Evolutionary conservation across 2,797 vertebrate genomes (phyloP).

Genomic region (Vultur gryphus): DNA sequence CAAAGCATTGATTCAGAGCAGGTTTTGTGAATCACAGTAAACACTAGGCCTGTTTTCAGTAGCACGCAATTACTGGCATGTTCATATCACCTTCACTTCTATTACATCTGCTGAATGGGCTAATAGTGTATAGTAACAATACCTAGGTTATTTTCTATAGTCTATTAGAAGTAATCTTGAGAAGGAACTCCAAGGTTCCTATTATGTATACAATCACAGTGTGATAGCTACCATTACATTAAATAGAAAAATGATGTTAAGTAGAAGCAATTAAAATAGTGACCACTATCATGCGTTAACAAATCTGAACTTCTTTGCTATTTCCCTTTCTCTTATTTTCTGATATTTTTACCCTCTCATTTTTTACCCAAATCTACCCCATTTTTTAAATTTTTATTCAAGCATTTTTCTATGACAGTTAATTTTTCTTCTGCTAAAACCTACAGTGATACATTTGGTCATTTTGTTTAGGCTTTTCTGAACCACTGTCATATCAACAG

Average conservation of each 20-base stretch:
- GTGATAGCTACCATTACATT: not conserved
- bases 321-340: not conserved
- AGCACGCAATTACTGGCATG: not conserved
- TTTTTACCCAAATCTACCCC: not conserved
- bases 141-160: not conserved
- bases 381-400: not conserved
- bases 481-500: not conserved
- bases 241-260: not conserved
- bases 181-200: not conserved
- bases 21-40: not conserved
- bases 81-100: not conserved
- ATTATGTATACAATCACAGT: not conserved
- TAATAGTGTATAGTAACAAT: not conserved
- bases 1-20: not conserved
- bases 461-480: not conserved
- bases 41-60: not conserved
- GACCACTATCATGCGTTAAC: not conserved
- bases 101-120: not conserved
- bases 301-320: not conserved
- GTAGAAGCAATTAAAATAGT: not conserved
- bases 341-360: not conserved
- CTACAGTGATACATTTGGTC: not conserved
- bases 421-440: not conserved
- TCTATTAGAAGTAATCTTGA: not conserved
- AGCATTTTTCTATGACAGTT: not conserved